These are phyloP conservation scores for Drosophila paramelanica DNA, from an alignment of 2,888 invertebrate genomes.

Conservation along the genomic window DNA sequence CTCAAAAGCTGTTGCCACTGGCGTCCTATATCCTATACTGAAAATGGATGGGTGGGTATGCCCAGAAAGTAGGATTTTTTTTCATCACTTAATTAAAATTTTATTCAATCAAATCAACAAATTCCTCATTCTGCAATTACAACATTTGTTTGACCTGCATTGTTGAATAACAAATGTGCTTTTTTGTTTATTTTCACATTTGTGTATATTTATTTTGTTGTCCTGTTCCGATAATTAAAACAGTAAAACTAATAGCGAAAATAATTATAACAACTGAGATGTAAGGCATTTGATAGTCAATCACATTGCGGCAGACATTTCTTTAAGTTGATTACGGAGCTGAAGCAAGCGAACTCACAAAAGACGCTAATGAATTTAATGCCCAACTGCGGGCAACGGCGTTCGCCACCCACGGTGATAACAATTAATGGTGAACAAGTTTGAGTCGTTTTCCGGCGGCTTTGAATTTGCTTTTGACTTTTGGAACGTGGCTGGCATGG, in stretches of 20 bases:
- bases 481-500: background rate
- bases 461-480: constrained; percentile 14
- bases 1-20: constrained; percentile 15
- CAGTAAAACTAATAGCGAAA: background rate
- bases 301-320: background rate
- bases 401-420: constrained; percentile 21
- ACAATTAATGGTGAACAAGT: constrained; percentile 29
- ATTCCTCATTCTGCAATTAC: too few relatives aligned
- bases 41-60: too few relatives aligned
- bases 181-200: too few relatives aligned
- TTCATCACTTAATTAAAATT: background rate
- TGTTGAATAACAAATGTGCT: too few relatives aligned
- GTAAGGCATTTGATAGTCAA: background rate
- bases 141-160: too few relatives aligned
- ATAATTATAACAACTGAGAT: background rate
- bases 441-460: constrained; percentile 18
- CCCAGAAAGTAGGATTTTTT: background rate
- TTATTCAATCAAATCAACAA: too few relatives aligned
- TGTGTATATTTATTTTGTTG: too few relatives aligned
- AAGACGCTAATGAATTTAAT: constrained; percentile 51
- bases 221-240: background rate
- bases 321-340: background rate
- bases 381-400: constrained; percentile 14
- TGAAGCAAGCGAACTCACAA: background rate
- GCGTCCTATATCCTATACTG: background rate